Evolutionary conservation across 2,113 vertebrate species (phyloP).

Genomic region (Perognathus longimembris): DNA sequence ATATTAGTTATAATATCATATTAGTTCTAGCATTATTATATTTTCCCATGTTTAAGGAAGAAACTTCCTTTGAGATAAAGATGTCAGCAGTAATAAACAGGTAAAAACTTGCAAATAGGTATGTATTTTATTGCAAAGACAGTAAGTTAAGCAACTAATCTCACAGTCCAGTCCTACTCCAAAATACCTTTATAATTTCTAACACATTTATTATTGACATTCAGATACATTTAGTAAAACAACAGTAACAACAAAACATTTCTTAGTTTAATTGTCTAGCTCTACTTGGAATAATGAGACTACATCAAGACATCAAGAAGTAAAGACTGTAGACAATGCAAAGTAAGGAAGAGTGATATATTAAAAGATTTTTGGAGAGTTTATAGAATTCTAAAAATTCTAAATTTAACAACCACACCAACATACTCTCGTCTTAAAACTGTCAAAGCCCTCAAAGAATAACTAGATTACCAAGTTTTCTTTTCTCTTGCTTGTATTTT

Average conservation of each 20-base stretch:
- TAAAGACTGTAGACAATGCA: no score
- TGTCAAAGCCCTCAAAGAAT: neutral
- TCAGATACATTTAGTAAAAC: neutral
- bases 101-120: neutral
- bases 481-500: conserved; percentile 45
- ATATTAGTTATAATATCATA: neutral
- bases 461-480: neutral
- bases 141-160: neutral
- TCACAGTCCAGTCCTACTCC: conserved; percentile 8
- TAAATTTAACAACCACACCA: neutral
- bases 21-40: no score
- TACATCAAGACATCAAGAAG: no score
- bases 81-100: neutral
- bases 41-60: neutral
- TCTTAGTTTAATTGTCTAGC: neutral
- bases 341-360: no score
- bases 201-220: neutral
- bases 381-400: neutral
- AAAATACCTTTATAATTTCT: conserved; percentile 13
- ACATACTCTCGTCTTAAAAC: neutral
- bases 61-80: neutral
- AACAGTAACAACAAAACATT: no score
- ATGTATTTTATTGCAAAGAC: conserved; percentile 35
- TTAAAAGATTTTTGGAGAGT: neutral
- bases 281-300: neutral